phyloP scores from a whole-genome alignment of 2,888 invertebrate genomes.

The Abrostola tripartita region DNA sequence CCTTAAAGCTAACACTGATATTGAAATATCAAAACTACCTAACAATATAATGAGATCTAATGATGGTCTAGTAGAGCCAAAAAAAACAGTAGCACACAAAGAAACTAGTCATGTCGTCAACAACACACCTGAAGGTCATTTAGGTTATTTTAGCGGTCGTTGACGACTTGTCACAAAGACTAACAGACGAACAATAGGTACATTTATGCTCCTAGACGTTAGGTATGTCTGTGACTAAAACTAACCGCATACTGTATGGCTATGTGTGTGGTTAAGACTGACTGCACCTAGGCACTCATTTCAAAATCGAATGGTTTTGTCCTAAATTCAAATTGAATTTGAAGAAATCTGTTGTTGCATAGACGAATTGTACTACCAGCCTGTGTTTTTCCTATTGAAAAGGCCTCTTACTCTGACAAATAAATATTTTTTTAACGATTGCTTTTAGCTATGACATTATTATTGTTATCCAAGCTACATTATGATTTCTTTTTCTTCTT shows the following conservation, averaged over 20 bases:
- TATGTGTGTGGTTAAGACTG: constrained; percentile 2
- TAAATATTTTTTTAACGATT: no score
- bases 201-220: not conserved
- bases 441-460: no score
- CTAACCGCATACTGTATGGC: not conserved
- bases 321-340: not conserved
- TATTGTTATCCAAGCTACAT: no score
- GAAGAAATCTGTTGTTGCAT: no score
- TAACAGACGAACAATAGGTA: not conserved
- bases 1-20: not conserved
- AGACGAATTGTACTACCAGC: no score
- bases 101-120: not conserved
- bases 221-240: not conserved
- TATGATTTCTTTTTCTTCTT: no score
- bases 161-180: not conserved
- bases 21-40: not conserved
- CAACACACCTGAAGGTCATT: not conserved
- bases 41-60: not conserved
- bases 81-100: not conserved
- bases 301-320: not conserved
- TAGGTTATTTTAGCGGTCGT: not conserved
- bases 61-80: not conserved
- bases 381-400: no score
- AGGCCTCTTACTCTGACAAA: no score
- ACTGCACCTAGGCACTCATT: not conserved